Evolutionary conservation across 2,888 invertebrate genomes (phyloP).

Genomic region (Pecten maximus): DNA sequence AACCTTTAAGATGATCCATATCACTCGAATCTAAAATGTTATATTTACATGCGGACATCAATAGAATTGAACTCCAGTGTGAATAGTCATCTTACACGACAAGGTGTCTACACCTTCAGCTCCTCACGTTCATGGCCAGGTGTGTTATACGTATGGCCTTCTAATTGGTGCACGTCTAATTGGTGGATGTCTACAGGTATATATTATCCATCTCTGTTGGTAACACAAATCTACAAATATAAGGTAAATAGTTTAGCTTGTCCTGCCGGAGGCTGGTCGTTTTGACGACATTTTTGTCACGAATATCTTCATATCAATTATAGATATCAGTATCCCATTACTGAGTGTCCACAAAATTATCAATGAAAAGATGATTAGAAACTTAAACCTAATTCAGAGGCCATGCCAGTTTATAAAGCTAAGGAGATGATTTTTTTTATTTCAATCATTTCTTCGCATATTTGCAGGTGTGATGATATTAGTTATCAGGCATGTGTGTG

Average conservation of each 20-base stretch:
- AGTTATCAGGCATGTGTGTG: background rate
- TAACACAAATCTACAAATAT: background rate
- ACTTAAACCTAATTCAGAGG: background rate
- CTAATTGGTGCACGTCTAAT: background rate
- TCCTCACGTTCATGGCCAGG: background rate
- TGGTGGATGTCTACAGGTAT: background rate
- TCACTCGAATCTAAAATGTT: too few species aligned
- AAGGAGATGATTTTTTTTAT: background rate
- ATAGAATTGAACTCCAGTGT: too few species aligned
- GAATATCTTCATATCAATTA: background rate
- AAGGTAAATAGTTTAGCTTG: background rate
- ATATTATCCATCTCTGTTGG: background rate
- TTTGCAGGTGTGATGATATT: background rate
- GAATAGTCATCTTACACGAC: background rate
- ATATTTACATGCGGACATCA: too few species aligned
- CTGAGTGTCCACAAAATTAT: background rate
- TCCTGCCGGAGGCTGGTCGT: background rate
- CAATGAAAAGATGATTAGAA: background rate
- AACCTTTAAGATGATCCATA: too few species aligned
- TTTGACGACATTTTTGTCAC: background rate
- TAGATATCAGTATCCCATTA: background rate
- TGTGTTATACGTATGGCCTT: background rate
- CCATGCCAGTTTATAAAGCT: background rate
- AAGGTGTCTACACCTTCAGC: background rate
- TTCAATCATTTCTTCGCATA: background rate